Conservation (phyloP, 2,113 vertebrate species). For the Nipponia nippon region DNA sequence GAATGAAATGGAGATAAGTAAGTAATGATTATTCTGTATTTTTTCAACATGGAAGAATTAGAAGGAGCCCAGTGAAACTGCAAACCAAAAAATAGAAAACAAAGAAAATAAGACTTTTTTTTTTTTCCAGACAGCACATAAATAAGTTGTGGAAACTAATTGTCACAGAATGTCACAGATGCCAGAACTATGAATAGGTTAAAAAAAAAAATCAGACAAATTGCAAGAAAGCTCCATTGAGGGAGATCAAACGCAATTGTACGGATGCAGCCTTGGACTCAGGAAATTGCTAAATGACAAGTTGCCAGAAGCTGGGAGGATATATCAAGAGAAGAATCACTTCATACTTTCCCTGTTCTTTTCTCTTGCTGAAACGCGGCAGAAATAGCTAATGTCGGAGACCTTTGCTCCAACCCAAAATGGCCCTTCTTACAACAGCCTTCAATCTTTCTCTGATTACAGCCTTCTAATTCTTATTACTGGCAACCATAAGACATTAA, state of each 20-base stretch:
- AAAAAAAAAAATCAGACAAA: neutral
- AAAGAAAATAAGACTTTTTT: neutral
- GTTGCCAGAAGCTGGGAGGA: slow-evolving; percentile 19
- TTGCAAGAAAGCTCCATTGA: slow-evolving; percentile 49
- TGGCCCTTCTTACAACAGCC: neutral
- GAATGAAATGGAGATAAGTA: neutral
- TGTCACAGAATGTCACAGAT: neutral
- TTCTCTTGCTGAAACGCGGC: neutral
- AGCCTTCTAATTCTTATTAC: neutral
- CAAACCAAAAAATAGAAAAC: neutral
- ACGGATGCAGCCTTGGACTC: slow-evolving; percentile 35
- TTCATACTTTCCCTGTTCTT: slow-evolving; percentile 9
- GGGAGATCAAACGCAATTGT: slow-evolving; percentile 20
- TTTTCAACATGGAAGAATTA: neutral
- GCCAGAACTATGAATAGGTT: slow-evolving; percentile 29
- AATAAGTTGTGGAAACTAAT: slow-evolving; percentile 20
- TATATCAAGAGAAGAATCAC: neutral
- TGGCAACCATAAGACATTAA: neutral
- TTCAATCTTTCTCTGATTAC: neutral
- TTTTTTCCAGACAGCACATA: neutral
- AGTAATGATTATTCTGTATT: neutral
- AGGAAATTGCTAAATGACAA: slow-evolving; percentile 52
- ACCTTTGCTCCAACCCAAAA: slow-evolving; percentile 16
- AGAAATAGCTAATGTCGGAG: slow-evolving; percentile 16
- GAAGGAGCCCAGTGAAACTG: neutral